phyloP scores from a whole-genome alignment of 2,888 invertebrate genomes.

The Mythimna pallens region DNA sequence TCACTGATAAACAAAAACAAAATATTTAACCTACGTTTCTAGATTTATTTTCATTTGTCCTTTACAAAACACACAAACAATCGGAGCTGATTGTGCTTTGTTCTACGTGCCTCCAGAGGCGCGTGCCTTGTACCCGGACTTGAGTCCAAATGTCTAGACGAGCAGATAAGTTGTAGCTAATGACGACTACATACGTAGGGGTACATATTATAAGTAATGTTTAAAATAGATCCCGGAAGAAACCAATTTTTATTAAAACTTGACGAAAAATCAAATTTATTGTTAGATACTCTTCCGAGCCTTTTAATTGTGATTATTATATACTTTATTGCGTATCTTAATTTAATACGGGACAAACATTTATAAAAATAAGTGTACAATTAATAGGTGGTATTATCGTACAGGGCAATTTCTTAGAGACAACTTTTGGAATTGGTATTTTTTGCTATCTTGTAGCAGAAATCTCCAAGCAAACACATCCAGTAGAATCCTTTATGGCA shows the following conservation, averaged over 20 bases:
- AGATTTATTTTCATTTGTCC: conserved; percentile 8
- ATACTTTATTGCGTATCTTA: too few relatives aligned
- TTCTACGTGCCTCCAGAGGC: conserved; percentile 22
- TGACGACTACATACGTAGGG: not conserved
- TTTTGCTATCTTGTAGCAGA: not conserved
- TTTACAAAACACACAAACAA: conserved; percentile 26
- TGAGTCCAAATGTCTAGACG: not conserved
- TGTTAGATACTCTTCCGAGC: too few relatives aligned
- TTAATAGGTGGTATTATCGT: too few relatives aligned
- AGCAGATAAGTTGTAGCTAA: not conserved
- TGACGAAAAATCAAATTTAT: not conserved
- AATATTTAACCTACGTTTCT: not conserved
- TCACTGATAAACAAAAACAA: not conserved
- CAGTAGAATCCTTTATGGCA: conserved; percentile 51
- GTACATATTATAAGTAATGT: too few relatives aligned
- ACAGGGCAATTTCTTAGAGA: too few relatives aligned
- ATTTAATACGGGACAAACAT: too few relatives aligned
- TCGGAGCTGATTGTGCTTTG: conserved; percentile 31
- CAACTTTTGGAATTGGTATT: not conserved
- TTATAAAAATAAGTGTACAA: too few relatives aligned
- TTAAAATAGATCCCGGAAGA: not conserved
- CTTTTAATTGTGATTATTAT: not conserved
- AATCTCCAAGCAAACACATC: conserved; percentile 45
- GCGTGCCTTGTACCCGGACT: not conserved
- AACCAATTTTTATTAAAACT: not conserved